Conservation (phyloP, 2,888 invertebrate genomes). For the Antitype chi region DNA sequence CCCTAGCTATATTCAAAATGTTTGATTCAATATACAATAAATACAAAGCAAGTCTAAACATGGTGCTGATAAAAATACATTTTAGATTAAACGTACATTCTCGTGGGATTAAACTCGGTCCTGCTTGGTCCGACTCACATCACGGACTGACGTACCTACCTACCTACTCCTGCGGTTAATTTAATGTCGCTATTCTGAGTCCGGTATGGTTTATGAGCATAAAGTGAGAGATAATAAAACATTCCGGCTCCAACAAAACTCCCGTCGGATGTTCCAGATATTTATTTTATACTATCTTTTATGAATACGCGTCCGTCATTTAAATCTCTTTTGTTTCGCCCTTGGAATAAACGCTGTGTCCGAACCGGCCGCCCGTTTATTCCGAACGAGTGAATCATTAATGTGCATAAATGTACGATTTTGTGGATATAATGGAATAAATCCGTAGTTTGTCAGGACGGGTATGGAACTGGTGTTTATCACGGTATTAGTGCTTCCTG, state of each 20-base stretch:
- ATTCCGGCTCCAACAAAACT: slow-evolving; percentile 57
- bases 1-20: slow-evolving; percentile 24
- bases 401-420: slow-evolving; percentile 45
- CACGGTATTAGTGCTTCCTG: slow-evolving; percentile 70
- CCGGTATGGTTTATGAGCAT: slow-evolving; percentile 61
- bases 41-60: slow-evolving; percentile 36
- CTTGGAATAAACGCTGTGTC: slow-evolving; percentile 62
- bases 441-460: slow-evolving; percentile 45
- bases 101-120: slow-evolving; percentile 62
- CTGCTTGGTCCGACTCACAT: slow-evolving; percentile 39
- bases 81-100: slow-evolving; percentile 66
- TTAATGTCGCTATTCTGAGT: slow-evolving; percentile 68
- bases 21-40: slow-evolving; percentile 42
- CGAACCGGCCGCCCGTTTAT: slow-evolving; percentile 48
- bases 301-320: slow-evolving; percentile 62
- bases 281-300: slow-evolving; percentile 69
- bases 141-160: slow-evolving; percentile 62
- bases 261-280: slow-evolving; percentile 65
- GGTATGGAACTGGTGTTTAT: slow-evolving; percentile 66
- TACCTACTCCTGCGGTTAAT: slow-evolving; percentile 66
- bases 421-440: slow-evolving; percentile 52
- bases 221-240: slow-evolving; percentile 73
- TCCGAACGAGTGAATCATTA: slow-evolving; percentile 56
- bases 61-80: slow-evolving; percentile 44
- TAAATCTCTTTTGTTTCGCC: slow-evolving; percentile 68